A percentile compares a stretch with the other conserved stretches of the same genome.
Evolutionary conservation across 23 tunicate genomes (phyloP).

Genomic region (Trididemnum nubilum): DNA sequence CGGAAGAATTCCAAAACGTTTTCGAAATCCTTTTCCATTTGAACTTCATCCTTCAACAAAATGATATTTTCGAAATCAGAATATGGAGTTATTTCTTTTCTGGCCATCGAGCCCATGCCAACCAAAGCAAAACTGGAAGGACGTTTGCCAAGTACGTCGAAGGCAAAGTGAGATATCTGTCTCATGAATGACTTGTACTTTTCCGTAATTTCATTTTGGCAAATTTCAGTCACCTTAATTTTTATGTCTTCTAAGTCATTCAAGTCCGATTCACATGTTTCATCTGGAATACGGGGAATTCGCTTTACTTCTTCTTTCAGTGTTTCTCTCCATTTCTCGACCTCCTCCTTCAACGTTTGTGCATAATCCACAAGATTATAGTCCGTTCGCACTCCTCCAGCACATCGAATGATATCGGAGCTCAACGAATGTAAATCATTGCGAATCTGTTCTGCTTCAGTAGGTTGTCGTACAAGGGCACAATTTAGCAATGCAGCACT

Average conservation of each 20-base stretch:
- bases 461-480: background rate
- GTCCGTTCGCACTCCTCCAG: background rate
- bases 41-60: constrained; percentile 31
- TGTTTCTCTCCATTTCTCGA: background rate
- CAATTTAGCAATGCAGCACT: constrained; percentile 11
- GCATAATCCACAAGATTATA: background rate
- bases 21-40: background rate
- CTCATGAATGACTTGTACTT: background rate
- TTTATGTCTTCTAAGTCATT: background rate
- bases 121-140: background rate
- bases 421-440: background rate
- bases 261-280: background rate
- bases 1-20: constrained; percentile 29
- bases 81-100: constrained; percentile 53
- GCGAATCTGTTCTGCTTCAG: too few relatives aligned
- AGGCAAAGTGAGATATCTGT: background rate
- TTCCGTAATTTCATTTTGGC: background rate
- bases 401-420: background rate
- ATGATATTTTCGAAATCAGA: constrained; percentile 64
- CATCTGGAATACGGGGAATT: background rate
- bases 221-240: background rate
- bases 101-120: constrained; percentile 31
- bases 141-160: background rate
- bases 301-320: background rate
- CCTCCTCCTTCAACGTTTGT: background rate